These are phyloP conservation scores for Heliconius congener DNA, from an alignment of 1,140 invertebrate genomes.

Conservation along the genomic window DNA sequence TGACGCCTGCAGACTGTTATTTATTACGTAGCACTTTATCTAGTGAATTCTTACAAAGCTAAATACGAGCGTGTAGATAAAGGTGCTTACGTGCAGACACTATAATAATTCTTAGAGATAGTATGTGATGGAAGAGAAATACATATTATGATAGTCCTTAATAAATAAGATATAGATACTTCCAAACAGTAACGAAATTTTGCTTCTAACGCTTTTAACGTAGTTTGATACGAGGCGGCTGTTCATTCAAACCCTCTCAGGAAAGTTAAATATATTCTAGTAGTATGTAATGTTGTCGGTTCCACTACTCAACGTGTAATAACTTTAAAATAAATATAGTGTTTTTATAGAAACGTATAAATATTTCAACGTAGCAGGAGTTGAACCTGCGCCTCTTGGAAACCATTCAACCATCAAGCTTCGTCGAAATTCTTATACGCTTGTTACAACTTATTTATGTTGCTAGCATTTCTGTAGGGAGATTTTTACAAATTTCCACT, in stretches of 20 bases:
- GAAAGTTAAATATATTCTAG: too few relatives aligned
- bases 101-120: neutral
- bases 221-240: too few relatives aligned
- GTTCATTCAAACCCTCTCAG: neutral
- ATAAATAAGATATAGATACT: neutral
- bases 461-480: too few relatives aligned
- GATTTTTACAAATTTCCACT: too few relatives aligned
- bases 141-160: neutral
- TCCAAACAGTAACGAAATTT: neutral
- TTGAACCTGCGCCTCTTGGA: too few relatives aligned
- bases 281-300: too few relatives aligned
- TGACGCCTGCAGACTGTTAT: neutral
- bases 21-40: slow-evolving; percentile 3
- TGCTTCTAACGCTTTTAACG: neutral
- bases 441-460: too few relatives aligned
- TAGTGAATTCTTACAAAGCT: neutral
- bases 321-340: neutral
- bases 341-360: too few relatives aligned
- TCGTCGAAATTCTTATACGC: too few relatives aligned
- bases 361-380: too few relatives aligned
- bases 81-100: neutral
- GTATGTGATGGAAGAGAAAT: neutral
- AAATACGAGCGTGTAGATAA: slow-evolving; percentile 7
- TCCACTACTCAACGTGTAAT: too few relatives aligned
- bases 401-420: too few relatives aligned